Evolutionary conservation across 2,797 vertebrate species (phyloP).

Genomic region (Pangasius krempfi): DNA sequence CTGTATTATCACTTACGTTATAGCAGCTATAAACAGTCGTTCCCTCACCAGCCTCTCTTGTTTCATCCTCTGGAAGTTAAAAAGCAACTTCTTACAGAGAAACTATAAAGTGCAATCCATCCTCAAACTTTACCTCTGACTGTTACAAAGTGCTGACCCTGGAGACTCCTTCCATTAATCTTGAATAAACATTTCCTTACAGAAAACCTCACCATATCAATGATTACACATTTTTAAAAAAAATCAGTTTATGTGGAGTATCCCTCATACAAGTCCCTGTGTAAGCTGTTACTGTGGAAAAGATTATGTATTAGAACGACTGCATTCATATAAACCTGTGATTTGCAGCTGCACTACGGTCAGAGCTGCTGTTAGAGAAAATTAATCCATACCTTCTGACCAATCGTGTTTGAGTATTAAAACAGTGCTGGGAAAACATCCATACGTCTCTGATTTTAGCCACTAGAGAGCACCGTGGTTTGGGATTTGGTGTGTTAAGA

Average conservation of each 20-base stretch:
- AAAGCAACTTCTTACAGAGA: too few species aligned
- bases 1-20: neutral
- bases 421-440: neutral
- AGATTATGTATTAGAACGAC: neutral
- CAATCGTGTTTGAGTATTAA: neutral
- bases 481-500: neutral
- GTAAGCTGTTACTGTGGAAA: neutral
- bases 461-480: neutral
- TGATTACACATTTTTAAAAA: neutral
- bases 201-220: neutral
- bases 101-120: neutral
- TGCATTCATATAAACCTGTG: too few species aligned
- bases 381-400: neutral
- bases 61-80: too few species aligned
- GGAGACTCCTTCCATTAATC: neutral
- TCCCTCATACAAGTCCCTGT: neutral
- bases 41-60: too few species aligned
- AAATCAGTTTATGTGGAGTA: neutral
- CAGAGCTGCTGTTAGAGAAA: too few species aligned
- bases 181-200: neutral
- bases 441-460: neutral
- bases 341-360: too few species aligned
- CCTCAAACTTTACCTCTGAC: neutral
- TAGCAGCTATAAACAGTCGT: neutral
- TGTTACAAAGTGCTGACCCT: neutral